Conservation (phyloP, 2,797 vertebrate genomes). For the Tinamus major region DNA sequence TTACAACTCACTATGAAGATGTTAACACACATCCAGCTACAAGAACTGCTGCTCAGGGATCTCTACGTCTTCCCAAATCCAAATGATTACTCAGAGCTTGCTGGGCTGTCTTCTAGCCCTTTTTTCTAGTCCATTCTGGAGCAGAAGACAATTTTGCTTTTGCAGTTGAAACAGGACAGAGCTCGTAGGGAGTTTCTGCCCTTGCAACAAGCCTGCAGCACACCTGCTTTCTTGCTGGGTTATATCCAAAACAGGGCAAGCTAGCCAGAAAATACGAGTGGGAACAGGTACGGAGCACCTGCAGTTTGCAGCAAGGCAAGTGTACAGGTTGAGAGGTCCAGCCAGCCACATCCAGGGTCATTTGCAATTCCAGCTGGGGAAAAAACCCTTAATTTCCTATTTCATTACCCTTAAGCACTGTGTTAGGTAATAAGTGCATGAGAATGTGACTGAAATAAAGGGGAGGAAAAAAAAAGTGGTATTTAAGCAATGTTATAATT, state of each 20-base stretch:
- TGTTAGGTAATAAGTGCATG: neutral
- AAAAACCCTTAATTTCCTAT: neutral
- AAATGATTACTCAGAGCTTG: neutral
- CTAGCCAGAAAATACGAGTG: neutral
- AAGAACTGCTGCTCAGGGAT: neutral
- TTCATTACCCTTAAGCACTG: neutral
- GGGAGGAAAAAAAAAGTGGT: neutral
- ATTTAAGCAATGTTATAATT: conserved; percentile 41
- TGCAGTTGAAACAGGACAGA: neutral
- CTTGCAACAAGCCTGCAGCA: neutral
- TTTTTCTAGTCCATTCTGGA: neutral
- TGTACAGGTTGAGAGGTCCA: fast-evolving
- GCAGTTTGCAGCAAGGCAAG: neutral
- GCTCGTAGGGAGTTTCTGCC: neutral
- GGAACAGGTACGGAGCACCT: neutral
- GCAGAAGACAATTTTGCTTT: neutral
- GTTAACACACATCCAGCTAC: neutral
- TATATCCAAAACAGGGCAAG: neutral
- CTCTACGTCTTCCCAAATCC: neutral
- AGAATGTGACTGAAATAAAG: neutral
- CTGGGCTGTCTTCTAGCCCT: neutral
- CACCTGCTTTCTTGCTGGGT: neutral
- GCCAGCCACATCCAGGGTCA: neutral
- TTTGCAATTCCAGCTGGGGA: neutral
- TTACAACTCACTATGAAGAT: neutral